Evolutionary conservation across 2,888 invertebrate species (phyloP).

Genomic region (Xanthorhoe designata): DNA sequence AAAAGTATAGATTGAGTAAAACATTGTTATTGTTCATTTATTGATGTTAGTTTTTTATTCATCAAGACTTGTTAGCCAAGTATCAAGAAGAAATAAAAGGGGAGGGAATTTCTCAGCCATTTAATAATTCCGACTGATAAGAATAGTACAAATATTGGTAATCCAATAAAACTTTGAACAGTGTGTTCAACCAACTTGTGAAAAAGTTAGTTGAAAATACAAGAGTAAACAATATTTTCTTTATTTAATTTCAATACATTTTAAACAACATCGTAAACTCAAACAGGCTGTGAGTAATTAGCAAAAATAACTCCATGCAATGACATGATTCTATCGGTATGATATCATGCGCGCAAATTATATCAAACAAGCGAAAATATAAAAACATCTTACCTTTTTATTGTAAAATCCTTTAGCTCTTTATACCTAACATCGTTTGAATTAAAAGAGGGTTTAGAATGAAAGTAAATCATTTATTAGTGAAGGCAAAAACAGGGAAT

Average conservation of each 20-base stretch:
- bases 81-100: no score
- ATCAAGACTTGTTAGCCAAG: no score
- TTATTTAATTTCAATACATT: neutral
- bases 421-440: conserved; percentile 23
- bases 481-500: conserved; percentile 67
- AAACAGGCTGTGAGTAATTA: conserved; percentile 24
- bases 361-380: conserved; percentile 55
- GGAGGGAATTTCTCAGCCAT: no score
- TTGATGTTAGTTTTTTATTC: no score
- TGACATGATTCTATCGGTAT: conserved; percentile 35
- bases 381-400: conserved; percentile 57
- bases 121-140: no score
- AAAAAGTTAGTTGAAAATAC: no score
- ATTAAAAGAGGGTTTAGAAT: conserved; percentile 54
- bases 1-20: no score
- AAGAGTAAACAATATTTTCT: neutral
- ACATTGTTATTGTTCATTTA: no score
- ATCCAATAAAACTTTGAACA: no score
- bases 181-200: no score
- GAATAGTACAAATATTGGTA: no score
- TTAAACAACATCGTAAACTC: neutral
- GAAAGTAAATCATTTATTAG: conserved; percentile 70
- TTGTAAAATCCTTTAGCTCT: conserved; percentile 28
- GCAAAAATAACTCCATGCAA: conserved; percentile 40
- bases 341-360: conserved; percentile 67